A percentile compares a stretch with the other conserved stretches of the same genome.
Evolutionary conservation across 1,140 invertebrate genomes (phyloP).

Genomic region (Periplaneta americana): DNA sequence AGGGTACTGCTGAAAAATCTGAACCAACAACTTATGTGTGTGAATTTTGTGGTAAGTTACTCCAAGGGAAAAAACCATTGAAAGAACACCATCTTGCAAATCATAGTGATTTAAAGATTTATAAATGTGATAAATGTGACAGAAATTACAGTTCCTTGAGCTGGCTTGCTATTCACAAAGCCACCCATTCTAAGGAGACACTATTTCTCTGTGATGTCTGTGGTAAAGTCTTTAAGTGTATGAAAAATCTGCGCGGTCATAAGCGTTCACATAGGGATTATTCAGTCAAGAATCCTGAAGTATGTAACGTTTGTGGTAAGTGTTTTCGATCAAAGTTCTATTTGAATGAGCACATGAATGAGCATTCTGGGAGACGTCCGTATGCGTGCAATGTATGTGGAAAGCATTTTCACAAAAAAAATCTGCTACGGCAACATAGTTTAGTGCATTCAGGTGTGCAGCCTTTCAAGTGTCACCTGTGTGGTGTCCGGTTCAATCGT

Average conservation of each 20-base stretch:
- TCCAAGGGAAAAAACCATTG: slow-evolving; percentile 28
- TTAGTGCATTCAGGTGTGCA: slow-evolving; percentile 46
- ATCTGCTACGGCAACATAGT: slow-evolving; percentile 35
- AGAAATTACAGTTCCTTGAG: slow-evolving; percentile 33
- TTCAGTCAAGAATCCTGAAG: slow-evolving; percentile 25
- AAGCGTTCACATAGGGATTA: slow-evolving; percentile 36
- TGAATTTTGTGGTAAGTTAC: slow-evolving; percentile 31
- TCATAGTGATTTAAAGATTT: slow-evolving; percentile 28
- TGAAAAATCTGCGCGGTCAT: slow-evolving; percentile 38
- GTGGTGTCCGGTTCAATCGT: slow-evolving; percentile 45
- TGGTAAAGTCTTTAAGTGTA: slow-evolving; percentile 46
- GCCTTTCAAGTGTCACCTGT: slow-evolving; percentile 46
- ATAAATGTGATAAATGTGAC: slow-evolving; percentile 32
- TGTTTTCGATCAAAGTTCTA: slow-evolving; percentile 32
- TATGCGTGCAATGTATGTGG: slow-evolving; percentile 40
- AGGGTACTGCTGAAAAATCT: neutral
- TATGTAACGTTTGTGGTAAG: slow-evolving; percentile 4
- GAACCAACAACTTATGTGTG: slow-evolving; percentile 26
- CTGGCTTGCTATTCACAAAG: slow-evolving; percentile 35
- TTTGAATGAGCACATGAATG: slow-evolving; percentile 34
- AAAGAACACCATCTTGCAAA: slow-evolving; percentile 30
- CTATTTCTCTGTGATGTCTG: slow-evolving; percentile 43
- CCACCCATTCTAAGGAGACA: slow-evolving; percentile 26
- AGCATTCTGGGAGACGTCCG: slow-evolving; percentile 37
- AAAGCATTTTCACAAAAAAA: slow-evolving; percentile 39